Conservation (phyloP, 1,140 invertebrate species). For the Sweltsa coloradensis region DNA sequence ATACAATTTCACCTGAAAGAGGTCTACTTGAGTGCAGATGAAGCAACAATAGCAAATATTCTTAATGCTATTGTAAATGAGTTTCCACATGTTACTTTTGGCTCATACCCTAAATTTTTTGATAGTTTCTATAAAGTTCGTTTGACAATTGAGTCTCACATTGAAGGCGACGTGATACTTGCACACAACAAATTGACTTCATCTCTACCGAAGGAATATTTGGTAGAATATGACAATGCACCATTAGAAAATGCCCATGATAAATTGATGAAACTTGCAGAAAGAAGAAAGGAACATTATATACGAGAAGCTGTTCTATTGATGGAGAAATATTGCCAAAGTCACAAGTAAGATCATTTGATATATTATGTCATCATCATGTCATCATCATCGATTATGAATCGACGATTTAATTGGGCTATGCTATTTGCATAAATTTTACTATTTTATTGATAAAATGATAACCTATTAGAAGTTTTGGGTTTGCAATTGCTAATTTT, state of each 20-base stretch:
- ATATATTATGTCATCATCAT: neutral
- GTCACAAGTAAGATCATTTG: neutral
- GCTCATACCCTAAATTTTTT: constrained; percentile 12
- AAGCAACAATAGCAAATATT: constrained; percentile 5
- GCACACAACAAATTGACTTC: too few relatives aligned
- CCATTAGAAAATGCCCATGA: neutral
- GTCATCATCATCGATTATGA: neutral
- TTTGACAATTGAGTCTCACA: neutral
- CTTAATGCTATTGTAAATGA: constrained; percentile 10
- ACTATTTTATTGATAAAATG: too few relatives aligned
- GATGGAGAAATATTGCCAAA: neutral
- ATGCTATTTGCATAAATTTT: too few relatives aligned
- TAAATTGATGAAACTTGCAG: neutral
- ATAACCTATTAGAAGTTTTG: too few relatives aligned
- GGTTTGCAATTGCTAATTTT: too few relatives aligned
- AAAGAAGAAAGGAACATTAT: neutral
- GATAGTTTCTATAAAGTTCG: constrained; percentile 11
- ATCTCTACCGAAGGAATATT: too few relatives aligned
- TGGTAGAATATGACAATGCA: neutral
- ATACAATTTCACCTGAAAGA: constrained; percentile 7
- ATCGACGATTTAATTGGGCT: too few relatives aligned
- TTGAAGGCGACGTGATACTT: neutral
- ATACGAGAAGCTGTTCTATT: neutral
- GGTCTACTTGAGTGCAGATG: constrained; percentile 5
- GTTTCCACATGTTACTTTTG: constrained; percentile 12